Evolutionary conservation across 2,797 vertebrate genomes (phyloP).

Genomic region (Epinephelus coioides): DNA sequence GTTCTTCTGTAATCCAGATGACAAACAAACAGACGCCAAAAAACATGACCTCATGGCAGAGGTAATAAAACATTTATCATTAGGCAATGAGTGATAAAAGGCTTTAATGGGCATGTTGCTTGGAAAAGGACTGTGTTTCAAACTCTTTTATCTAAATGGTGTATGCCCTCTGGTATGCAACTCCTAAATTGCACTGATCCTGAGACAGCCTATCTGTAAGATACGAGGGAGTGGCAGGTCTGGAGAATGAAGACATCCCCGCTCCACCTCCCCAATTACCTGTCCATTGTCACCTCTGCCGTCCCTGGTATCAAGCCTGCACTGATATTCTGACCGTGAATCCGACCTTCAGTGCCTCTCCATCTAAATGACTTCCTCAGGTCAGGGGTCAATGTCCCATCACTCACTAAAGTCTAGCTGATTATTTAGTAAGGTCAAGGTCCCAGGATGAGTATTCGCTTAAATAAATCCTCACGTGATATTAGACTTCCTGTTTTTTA

Average conservation of each 20-base stretch:
- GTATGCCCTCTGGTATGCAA: neutral
- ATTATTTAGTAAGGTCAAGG: constrained; percentile 67
- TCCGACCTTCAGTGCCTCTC: constrained; percentile 81
- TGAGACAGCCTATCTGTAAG: constrained; percentile 13
- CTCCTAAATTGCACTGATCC: constrained; percentile 15
- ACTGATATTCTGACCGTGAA: constrained; percentile 76
- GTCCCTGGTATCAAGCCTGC: constrained; percentile 52
- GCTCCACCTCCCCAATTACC: constrained; percentile 65
- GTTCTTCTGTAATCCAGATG: too few species aligned
- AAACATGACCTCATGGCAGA: too few species aligned
- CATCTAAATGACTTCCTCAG: constrained; percentile 87
- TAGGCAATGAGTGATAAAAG: neutral
- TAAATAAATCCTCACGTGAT: constrained; percentile 31
- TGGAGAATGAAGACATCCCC: constrained; percentile 39
- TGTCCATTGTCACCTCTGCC: constrained; percentile 76
- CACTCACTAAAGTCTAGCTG: constrained; percentile 84
- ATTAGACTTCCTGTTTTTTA: constrained; percentile 35
- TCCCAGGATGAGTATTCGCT: constrained; percentile 58
- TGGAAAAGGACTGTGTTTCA: neutral
- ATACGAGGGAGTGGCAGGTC: constrained; percentile 39
- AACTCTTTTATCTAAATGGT: neutral
- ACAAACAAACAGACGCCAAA: too few species aligned
- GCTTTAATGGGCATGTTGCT: neutral
- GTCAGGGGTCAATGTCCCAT: constrained; percentile 86
- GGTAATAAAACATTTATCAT: too few species aligned